Percentiles rank a stretch among this genome's conserved stretches.
These are phyloP conservation scores for Todiramphus saurophagus DNA, from an alignment of 2,113 vertebrate species.

Conservation along the genomic window DNA sequence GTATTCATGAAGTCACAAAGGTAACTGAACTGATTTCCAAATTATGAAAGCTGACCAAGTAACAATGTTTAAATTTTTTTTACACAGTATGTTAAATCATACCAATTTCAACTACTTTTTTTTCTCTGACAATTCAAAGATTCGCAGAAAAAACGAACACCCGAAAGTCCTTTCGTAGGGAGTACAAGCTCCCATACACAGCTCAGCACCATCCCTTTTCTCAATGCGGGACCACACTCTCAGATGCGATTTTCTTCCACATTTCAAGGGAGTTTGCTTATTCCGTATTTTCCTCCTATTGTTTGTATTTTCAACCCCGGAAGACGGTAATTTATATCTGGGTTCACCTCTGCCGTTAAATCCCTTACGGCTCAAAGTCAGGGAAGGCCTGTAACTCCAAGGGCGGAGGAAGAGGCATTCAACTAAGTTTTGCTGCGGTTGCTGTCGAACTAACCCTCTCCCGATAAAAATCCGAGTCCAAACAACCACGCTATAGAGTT, in stretches of 20 bases:
- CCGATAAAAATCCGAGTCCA: neutral
- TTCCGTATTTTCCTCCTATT: neutral
- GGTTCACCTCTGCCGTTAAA: neutral
- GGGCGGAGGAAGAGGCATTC: neutral
- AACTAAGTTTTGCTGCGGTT: neutral
- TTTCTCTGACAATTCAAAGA: neutral
- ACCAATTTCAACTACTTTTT: neutral
- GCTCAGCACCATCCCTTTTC: neutral
- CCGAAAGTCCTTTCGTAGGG: neutral
- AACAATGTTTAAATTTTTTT: neutral
- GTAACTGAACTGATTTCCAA: accelerated
- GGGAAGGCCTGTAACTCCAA: neutral
- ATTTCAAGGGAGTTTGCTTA: neutral
- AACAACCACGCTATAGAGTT: accelerated
- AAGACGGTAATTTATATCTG: neutral
- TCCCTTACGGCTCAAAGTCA: neutral
- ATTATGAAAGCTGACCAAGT: neutral
- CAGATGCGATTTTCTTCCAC: neutral
- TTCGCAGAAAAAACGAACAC: neutral
- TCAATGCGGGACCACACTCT: neutral
- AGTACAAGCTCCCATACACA: accelerated
- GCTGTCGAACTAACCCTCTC: neutral
- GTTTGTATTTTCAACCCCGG: neutral
- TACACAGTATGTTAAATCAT: neutral
- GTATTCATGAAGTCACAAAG: neutral